These are phyloP conservation scores for Strix uralensis DNA, from an alignment of 2,113 vertebrate genomes.

Conservation along the genomic window DNA sequence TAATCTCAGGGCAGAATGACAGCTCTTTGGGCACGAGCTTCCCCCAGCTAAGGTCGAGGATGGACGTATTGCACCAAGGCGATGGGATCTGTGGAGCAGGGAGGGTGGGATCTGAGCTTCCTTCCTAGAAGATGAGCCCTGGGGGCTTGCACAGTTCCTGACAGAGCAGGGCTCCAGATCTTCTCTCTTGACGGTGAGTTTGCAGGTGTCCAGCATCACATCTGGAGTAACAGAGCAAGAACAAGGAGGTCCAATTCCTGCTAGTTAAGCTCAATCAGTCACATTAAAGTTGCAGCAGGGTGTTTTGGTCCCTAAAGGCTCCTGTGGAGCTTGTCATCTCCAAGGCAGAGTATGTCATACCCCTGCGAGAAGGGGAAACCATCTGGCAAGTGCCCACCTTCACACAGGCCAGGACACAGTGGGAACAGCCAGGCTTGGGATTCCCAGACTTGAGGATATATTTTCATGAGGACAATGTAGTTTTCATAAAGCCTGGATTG, in stretches of 20 bases:
- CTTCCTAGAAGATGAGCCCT: neutral
- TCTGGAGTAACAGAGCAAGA: neutral
- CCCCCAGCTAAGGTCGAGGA: neutral
- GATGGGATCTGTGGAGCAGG: neutral
- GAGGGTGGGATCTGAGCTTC: neutral
- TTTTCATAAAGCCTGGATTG: neutral
- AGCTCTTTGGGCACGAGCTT: neutral
- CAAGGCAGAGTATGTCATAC: neutral
- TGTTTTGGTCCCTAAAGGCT: neutral
- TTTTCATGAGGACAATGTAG: neutral
- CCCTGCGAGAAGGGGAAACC: neutral
- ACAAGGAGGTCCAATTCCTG: neutral
- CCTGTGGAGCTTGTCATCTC: neutral
- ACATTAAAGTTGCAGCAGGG: neutral
- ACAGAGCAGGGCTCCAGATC: neutral
- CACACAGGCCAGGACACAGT: neutral
- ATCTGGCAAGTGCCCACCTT: neutral
- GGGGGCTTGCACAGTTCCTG: no score
- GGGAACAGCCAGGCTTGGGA: neutral
- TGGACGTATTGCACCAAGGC: neutral
- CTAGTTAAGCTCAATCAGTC: neutral
- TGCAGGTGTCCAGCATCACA: neutral
- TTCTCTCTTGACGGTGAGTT: neutral
- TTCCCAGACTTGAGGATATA: neutral
- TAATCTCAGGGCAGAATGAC: neutral